Evolutionary conservation across 2,888 invertebrate genomes (phyloP).

Genomic region (Noctua janthe): DNA sequence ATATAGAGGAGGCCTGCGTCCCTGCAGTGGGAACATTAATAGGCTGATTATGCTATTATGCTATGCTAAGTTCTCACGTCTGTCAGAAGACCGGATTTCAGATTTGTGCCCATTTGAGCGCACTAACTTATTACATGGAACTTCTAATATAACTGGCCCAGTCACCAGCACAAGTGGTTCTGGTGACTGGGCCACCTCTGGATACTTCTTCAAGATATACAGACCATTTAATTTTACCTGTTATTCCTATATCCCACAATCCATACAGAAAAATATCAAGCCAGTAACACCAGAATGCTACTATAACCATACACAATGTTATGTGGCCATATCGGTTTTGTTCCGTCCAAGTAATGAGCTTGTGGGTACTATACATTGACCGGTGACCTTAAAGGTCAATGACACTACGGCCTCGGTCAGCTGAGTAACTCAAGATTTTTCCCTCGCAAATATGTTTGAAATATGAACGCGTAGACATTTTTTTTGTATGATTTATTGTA

Average conservation of each 20-base stretch:
- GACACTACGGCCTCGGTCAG: constrained; percentile 72
- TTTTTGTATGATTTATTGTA: constrained; percentile 1
- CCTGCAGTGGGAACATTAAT: no score
- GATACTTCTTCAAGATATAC: not conserved
- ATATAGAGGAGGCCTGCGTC: no score
- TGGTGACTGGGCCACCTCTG: no score
- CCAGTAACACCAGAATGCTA: constrained; percentile 26
- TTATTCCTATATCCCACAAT: not conserved
- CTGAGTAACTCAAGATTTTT: constrained; percentile 59
- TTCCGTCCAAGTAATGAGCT: constrained; percentile 48
- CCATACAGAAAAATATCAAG: not conserved
- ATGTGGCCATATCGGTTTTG: constrained; percentile 45
- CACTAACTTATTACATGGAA: not conserved
- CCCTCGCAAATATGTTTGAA: constrained; percentile 46
- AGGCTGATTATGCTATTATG: no score
- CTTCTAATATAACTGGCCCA: no score
- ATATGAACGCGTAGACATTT: constrained; percentile 8
- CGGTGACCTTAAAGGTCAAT: constrained; percentile 76
- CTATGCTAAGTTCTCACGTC: not conserved
- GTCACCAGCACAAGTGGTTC: no score
- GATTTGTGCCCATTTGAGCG: not conserved
- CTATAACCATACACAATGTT: not conserved
- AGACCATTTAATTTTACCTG: not conserved
- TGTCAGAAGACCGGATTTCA: not conserved
- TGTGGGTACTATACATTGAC: constrained; percentile 66